Conservation (phyloP, 2,113 vertebrate genomes). For the Channa maculata region DNA sequence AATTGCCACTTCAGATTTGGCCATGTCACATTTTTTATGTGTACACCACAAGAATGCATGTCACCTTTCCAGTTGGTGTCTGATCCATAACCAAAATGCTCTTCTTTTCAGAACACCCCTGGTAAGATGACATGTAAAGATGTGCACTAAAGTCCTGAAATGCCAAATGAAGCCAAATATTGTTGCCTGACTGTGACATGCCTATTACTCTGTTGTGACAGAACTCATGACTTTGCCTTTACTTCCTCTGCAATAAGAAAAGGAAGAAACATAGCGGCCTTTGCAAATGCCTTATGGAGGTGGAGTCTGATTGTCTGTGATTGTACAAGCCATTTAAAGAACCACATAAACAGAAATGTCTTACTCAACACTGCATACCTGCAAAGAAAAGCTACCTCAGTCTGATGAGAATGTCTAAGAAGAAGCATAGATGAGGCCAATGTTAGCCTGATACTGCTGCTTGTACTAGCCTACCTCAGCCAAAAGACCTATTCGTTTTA, state of each 20-base stretch:
- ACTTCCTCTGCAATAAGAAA: constrained; percentile 60
- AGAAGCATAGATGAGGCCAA: constrained; percentile 57
- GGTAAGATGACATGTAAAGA: constrained; percentile 37
- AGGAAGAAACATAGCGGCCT: constrained; percentile 66
- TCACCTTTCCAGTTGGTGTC: constrained; percentile 49
- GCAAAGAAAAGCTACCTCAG: constrained; percentile 84
- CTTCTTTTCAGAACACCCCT: constrained; percentile 45
- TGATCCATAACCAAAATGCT: constrained; percentile 80
- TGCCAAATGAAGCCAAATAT: constrained; percentile 52
- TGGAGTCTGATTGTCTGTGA: constrained; percentile 50
- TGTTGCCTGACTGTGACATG: constrained; percentile 2
- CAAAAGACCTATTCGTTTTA: constrained; percentile 27
- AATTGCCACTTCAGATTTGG: constrained; percentile 17
- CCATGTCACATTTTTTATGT: constrained; percentile 3
- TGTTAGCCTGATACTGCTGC: constrained; percentile 64
- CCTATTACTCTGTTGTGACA: constrained; percentile 31
- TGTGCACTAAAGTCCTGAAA: constrained; percentile 20
- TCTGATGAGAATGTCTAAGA: constrained; percentile 62
- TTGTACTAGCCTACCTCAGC: constrained; percentile 71
- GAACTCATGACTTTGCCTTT: constrained; percentile 54
- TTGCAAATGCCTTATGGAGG: constrained; percentile 64
- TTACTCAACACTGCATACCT: constrained; percentile 50
- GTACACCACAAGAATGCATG: constrained; percentile 20
- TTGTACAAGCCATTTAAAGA: constrained; percentile 61
- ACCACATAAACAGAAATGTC: constrained; percentile 35